Base-by-base conservation (phyloP, 2,888 invertebrate species). In the Coremacera marginata region DNA sequence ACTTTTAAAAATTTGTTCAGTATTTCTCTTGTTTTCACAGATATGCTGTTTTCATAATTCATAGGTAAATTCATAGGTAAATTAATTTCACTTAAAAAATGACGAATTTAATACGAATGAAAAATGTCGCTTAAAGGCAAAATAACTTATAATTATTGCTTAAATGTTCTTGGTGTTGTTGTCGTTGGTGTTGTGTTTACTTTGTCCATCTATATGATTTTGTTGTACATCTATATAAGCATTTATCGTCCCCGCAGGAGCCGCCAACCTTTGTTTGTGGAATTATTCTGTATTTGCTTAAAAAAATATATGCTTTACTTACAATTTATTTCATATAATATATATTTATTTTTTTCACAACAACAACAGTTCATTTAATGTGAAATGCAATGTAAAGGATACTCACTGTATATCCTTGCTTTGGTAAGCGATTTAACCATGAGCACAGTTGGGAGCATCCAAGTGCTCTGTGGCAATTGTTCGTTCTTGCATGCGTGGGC, bases 351-450 rank as follows among this genome's bases (percentile, higher is more conserved):
- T 27, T 25, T 34, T 70, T 55, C 22, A n/a, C 9, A n/a, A 70
- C 27, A 25, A 27, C 11, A 14, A 7, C 70, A 70, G 52, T 25
- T 52, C 52, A 31, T 52, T 70, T n/a, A 70, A 27, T 70, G 16
- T 70, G 51, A 52, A 52, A 65, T 49, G 19, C 52, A 22, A 68
- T 51, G 55, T 11, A 55, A 57, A 70, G 70, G 70, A 70, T 68
- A 68, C 19, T 49, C 49, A 67, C 70, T 27, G 22, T 51, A 52
- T 27, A 70, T 70, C 57, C 55, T 70, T 34, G 16, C 27, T 16
- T 16, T 22, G 63, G n/a, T 34, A 37, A 27, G 14, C 44, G 44
- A 44, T 44, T 44, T 11, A 44, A 44, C 44, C 44, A 44, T 44
- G 44, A 44, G 44, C 37, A 37, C 8, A 37, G 8, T 37, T 37